Conservation (phyloP, 2,888 invertebrate species). For the Punctoribates punctum region DNA sequence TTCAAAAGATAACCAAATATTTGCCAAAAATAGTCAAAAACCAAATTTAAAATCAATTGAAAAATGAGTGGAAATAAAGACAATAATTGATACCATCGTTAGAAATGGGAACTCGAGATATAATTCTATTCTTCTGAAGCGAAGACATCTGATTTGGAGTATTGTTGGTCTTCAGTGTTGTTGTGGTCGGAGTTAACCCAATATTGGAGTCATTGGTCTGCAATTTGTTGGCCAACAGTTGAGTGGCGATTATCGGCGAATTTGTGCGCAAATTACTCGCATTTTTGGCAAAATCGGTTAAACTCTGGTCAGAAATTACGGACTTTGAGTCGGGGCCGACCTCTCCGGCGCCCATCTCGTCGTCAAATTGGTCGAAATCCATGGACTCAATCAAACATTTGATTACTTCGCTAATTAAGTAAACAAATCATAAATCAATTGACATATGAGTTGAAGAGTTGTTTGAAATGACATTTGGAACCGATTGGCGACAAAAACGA, state of each 20-base stretch:
- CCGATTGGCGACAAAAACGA: background rate
- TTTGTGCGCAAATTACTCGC: background rate
- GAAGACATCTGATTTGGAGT: background rate
- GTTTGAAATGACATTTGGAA: background rate
- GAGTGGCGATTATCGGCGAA: background rate
- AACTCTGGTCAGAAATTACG: background rate
- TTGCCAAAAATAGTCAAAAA: no score
- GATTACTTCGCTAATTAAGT: background rate
- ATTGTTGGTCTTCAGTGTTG: background rate
- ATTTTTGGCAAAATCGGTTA: background rate
- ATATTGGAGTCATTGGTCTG: background rate
- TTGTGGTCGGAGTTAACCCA: background rate
- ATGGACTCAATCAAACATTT: background rate
- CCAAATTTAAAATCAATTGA: background rate
- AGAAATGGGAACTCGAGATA: slow-evolving; percentile 28
- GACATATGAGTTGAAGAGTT: background rate
- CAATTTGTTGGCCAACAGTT: background rate
- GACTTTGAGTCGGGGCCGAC: background rate
- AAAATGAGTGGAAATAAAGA: background rate
- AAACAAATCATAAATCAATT: background rate
- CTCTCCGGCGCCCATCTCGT: background rate
- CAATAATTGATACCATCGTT: slow-evolving; percentile 28
- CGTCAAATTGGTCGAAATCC: slow-evolving; percentile 6
- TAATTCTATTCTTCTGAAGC: slow-evolving; percentile 22
- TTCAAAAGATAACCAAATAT: no score